A percentile compares a stretch with the other conserved stretches of the same genome.
Conservation (phyloP, 2,797 vertebrate species). For the Pangasius mekongensis region DNA sequence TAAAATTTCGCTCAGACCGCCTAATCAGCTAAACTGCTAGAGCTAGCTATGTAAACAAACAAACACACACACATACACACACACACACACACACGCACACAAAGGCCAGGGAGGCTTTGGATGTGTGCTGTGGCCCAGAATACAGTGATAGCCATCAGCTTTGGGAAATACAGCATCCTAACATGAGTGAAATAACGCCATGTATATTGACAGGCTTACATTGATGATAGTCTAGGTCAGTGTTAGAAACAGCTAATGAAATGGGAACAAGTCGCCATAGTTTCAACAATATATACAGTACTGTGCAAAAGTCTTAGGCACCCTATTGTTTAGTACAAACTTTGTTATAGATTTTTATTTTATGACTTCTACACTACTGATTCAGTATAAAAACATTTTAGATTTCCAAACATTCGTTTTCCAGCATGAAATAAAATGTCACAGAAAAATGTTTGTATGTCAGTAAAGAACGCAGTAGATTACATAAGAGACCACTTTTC, state of each 20-base stretch:
- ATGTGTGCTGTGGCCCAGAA: conserved; percentile 5
- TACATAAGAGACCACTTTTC: no score
- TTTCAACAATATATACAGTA: neutral
- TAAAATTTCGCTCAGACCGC: conserved; percentile 75
- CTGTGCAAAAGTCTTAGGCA: no score
- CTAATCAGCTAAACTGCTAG: conserved; percentile 71
- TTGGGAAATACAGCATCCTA: conserved; percentile 2
- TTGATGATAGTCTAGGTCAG: neutral
- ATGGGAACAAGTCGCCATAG: neutral
- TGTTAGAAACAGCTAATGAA: neutral
- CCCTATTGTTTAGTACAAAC: no score
- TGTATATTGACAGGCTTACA: conserved; percentile 1
- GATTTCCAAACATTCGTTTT: no score
- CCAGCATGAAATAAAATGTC: no score
- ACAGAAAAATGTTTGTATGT: no score
- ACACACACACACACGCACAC: neutral
- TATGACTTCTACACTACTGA: no score
- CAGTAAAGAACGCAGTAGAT: no score
- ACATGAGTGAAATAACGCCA: conserved; percentile 10
- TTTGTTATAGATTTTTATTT: no score
- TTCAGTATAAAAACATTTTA: no score
- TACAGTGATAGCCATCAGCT: conserved; percentile 22
- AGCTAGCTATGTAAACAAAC: conserved; percentile 75
- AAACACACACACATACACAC: conserved; percentile 60
- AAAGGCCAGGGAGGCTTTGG: neutral